Conservation (phyloP, 2,888 invertebrate genomes). For the Conistra vaccinii region DNA sequence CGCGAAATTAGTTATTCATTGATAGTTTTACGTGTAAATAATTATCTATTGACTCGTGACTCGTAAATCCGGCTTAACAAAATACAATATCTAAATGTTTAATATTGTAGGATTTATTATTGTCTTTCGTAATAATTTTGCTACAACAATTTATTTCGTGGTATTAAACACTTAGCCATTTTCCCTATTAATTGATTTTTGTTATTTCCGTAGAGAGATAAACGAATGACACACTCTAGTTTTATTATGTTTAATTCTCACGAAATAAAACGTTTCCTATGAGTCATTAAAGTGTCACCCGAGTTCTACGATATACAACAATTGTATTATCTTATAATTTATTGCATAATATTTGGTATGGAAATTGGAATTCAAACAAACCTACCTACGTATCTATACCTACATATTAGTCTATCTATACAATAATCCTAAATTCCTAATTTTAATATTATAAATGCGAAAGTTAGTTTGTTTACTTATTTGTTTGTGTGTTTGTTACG, state of each 20-base stretch:
- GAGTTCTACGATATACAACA: neutral
- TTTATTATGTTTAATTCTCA: conserved; percentile 16
- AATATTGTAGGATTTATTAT: neutral
- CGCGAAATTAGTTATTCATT: no score
- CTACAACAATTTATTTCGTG: neutral
- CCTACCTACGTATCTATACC: neutral
- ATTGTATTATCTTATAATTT: conserved; percentile 2
- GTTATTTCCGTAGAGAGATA: conserved; percentile 38
- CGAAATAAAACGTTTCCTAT: conserved; percentile 29
- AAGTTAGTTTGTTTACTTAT: no score
- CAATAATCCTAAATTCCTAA: no score
- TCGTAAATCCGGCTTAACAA: no score
- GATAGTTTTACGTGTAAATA: no score
- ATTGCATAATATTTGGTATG: conserved; percentile 23
- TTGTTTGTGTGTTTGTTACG: no score
- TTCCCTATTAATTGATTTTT: conserved; percentile 11
- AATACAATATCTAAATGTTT: neutral
- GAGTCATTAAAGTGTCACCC: conserved; percentile 7
- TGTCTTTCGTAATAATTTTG: neutral
- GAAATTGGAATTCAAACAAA: neutral
- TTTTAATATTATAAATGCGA: no score
- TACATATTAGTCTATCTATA: no score
- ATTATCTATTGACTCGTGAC: no score
- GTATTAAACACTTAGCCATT: neutral
- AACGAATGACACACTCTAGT: conserved; percentile 38